Evolutionary conservation across 2,797 vertebrate species (phyloP).

Genomic region (Hydrocynus forskahlii): DNA sequence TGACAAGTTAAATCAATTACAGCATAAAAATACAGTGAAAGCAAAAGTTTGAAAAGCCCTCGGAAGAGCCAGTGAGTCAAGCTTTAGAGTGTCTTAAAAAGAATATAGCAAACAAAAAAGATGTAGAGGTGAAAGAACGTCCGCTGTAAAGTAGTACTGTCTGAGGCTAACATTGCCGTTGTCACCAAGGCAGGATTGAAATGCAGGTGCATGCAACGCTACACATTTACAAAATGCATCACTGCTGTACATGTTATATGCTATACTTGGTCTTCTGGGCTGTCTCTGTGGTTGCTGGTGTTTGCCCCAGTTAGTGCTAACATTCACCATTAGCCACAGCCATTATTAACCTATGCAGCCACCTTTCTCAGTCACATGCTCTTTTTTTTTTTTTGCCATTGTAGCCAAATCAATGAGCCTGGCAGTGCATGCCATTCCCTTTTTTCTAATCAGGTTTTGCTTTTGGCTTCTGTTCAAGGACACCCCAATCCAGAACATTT

Average conservation of each 20-base stretch:
- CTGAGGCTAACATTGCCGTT: not conserved
- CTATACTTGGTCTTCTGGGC: not conserved
- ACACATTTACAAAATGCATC: not conserved
- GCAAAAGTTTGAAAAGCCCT: too few species aligned
- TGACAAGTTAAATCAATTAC: too few species aligned
- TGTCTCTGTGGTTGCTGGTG: too few species aligned
- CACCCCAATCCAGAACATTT: conserved; percentile 84
- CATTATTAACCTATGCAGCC: conserved; percentile 3
- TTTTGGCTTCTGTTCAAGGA: conserved; percentile 68
- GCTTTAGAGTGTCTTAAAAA: too few species aligned
- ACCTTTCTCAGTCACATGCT: not conserved
- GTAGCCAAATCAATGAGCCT: conserved; percentile 15
- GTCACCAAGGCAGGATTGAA: not conserved
- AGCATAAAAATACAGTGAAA: too few species aligned
- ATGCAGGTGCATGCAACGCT: not conserved
- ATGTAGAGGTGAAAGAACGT: not conserved
- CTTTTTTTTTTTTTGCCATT: not conserved
- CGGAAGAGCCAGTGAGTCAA: too few species aligned
- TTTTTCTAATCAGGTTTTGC: conserved; percentile 42
- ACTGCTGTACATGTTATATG: not conserved
- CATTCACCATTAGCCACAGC: not conserved
- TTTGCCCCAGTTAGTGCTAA: not conserved
- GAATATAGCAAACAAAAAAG: too few species aligned
- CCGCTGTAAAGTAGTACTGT: not conserved
- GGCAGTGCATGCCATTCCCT: conserved; percentile 7